phyloP scores from a whole-genome alignment of 2,797 vertebrate species.

The Naso thynnoides region DNA sequence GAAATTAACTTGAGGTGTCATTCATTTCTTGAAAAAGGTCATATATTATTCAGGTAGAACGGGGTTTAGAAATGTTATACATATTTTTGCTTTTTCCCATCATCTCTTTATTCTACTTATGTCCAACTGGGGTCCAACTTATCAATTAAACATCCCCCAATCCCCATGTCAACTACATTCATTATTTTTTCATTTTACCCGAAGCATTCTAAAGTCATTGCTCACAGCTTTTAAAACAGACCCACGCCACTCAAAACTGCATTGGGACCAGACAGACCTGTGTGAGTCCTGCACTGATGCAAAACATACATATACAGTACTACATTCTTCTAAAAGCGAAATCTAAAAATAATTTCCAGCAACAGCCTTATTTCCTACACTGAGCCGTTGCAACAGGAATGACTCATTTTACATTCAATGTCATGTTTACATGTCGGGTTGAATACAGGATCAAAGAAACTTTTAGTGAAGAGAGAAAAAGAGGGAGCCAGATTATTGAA shows the following conservation, averaged over 20 bases:
- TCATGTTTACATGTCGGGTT: constrained; percentile 21
- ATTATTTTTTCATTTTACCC: constrained; percentile 41
- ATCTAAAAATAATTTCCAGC: neutral
- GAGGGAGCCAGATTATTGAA: neutral
- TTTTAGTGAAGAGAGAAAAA: neutral
- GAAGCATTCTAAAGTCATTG: neutral
- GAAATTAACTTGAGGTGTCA: neutral
- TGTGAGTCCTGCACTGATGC: constrained; percentile 19
- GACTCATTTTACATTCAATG: constrained; percentile 37
- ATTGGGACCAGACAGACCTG: constrained; percentile 4
- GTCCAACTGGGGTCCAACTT: neutral
- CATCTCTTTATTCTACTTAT: constrained; percentile 7
- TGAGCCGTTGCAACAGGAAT: neutral
- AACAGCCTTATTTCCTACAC: neutral
- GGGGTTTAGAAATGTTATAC: neutral
- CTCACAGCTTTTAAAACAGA: constrained; percentile 35
- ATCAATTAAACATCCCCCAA: constrained; percentile 44
- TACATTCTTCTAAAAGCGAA: constrained; percentile 10
- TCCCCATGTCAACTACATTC: constrained; percentile 27
- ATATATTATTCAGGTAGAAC: neutral
- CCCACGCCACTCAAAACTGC: constrained; percentile 9
- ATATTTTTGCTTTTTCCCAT: neutral
- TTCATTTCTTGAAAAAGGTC: neutral
- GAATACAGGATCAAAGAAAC: constrained; percentile 8
- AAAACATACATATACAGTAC: constrained; percentile 1